Evolutionary conservation across 2,113 vertebrate genomes (phyloP).

Genomic region (Rutilus rutilus): DNA sequence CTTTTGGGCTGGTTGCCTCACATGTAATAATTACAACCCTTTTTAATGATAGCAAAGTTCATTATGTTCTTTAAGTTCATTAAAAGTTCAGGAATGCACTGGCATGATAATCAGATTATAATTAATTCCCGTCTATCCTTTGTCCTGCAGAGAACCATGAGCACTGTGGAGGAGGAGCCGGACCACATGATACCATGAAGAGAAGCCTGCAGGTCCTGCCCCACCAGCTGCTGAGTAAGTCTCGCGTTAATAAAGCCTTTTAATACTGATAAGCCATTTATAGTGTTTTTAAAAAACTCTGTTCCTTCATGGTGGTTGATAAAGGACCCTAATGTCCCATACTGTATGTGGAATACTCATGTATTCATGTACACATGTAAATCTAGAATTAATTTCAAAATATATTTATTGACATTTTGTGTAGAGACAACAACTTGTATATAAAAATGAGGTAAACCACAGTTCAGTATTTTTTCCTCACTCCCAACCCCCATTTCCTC

Average conservation of each 20-base stretch:
- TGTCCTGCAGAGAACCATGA: slow-evolving; percentile 91
- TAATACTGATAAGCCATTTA: neutral
- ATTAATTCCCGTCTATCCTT: slow-evolving; percentile 3
- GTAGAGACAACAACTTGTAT: too few species aligned
- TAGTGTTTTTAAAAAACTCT: neutral
- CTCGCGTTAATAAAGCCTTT: neutral
- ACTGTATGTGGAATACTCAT: too few species aligned
- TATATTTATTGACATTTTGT: too few species aligned
- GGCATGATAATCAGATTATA: slow-evolving; percentile 10
- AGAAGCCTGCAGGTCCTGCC: slow-evolving; percentile 97
- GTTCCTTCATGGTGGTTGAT: neutral
- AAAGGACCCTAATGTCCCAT: neutral
- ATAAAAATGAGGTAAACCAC: too few species aligned
- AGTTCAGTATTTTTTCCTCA: too few species aligned
- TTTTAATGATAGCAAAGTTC: neutral
- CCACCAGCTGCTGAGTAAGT: slow-evolving; percentile 98
- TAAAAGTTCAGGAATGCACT: neutral
- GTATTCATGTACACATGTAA: too few species aligned
- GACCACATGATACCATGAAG: slow-evolving; percentile 99
- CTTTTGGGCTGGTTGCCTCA: neutral
- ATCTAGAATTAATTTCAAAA: too few species aligned
- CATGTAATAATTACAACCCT: neutral
- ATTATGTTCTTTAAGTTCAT: slow-evolving; percentile 9
- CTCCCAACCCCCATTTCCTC: too few species aligned
- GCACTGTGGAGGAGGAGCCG: slow-evolving; percentile 92